Conservation (phyloP, 2,113 vertebrate species). For the Suncus etruscus region DNA sequence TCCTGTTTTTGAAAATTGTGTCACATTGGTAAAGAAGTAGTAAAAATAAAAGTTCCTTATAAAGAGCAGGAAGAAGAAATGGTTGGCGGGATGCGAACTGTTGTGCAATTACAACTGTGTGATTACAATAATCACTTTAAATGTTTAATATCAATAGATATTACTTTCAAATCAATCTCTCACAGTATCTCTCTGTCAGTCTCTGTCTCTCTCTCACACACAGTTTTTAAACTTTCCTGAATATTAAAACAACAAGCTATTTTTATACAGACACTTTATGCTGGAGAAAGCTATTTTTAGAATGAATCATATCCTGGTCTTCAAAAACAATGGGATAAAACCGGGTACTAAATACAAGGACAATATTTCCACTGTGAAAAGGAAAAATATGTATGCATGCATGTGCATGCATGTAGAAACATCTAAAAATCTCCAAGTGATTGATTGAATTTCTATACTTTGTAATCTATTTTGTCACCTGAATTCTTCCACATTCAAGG, state of each 20-base stretch:
- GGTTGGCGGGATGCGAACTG: background rate
- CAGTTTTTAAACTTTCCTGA: constrained; percentile 76
- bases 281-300: constrained; percentile 76
- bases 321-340: constrained; percentile 77
- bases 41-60: background rate
- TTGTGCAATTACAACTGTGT: background rate
- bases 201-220: background rate
- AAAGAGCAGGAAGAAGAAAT: background rate
- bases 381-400: constrained; percentile 58
- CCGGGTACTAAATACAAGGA: constrained; percentile 67
- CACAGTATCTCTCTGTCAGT: background rate
- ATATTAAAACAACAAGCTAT: constrained; percentile 71
- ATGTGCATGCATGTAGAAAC: constrained; percentile 19
- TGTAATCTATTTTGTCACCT: background rate
- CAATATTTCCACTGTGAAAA: constrained; percentile 72
- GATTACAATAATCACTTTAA: background rate
- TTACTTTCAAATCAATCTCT: background rate
- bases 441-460: background rate
- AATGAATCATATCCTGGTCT: constrained; percentile 79
- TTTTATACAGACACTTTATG: constrained; percentile 77
- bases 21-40: constrained; percentile 54
- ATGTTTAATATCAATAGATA: background rate
- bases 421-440: background rate
- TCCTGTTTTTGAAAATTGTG: constrained; percentile 59
- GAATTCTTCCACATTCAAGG: background rate